Conservation (phyloP, 2,888 invertebrate genomes). For the Lysandra bellargus region DNA sequence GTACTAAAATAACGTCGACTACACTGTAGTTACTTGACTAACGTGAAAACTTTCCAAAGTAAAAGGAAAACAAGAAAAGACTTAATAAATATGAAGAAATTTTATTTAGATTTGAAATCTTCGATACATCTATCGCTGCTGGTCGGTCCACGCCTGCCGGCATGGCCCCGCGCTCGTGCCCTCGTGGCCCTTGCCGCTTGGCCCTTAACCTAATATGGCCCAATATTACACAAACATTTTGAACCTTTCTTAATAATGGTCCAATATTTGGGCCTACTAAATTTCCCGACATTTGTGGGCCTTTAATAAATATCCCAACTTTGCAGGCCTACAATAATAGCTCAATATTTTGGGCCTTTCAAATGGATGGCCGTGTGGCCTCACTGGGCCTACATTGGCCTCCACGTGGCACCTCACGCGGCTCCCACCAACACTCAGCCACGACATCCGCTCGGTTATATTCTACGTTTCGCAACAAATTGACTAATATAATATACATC, state of each 20-base stretch:
- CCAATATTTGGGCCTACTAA: neutral
- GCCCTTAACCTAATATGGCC: neutral
- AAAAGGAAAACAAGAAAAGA: conserved; percentile 39
- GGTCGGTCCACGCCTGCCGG: conserved; percentile 29
- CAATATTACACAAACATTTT: neutral
- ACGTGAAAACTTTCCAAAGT: neutral
- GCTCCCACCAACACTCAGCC: neutral
- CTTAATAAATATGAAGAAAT: conserved; percentile 46
- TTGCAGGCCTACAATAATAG: too few species aligned
- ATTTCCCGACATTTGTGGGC: too few species aligned
- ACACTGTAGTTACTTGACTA: too few species aligned
- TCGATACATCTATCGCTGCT: conserved; percentile 39
- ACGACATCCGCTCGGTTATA: neutral
- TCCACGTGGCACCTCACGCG: conserved; percentile 17
- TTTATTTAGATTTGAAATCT: conserved; percentile 61
- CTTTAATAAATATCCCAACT: too few species aligned
- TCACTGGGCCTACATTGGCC: neutral
- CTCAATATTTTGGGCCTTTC: neutral
- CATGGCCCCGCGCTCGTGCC: conserved; percentile 39
- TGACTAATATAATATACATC: conserved; percentile 32
- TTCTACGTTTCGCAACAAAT: conserved; percentile 37
- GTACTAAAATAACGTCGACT: too few species aligned
- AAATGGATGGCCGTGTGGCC: neutral
- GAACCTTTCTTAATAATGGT: neutral
- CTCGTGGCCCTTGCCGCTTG: conserved; percentile 29